Base-by-base conservation (phyloP, 1,140 invertebrate species). In the Glossosoma conforme region DNA sequence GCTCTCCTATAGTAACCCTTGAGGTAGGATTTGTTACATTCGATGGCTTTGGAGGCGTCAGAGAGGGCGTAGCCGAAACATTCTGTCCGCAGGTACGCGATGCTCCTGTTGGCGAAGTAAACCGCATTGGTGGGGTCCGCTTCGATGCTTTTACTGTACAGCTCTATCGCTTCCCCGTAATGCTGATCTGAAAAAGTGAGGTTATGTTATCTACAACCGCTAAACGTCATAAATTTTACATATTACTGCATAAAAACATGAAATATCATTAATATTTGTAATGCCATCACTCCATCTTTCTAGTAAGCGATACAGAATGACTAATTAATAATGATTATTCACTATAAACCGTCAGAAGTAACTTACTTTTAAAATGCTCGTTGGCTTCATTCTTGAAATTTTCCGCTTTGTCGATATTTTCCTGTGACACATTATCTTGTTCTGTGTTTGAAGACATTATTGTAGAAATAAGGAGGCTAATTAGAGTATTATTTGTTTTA, bases 1-100 rank as follows among this genome's bases (percentile, higher is more conserved):
- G 97, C 97, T 66, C 96, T 77, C 64, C 97, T 85, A 69, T 98
- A 99, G 62, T 89, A 90, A 10, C 90, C 93, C 74, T 98, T 98
- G 4, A 96, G 76, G 72, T 98, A 98, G 28, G 77, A 80, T 58
- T 81, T 86, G 72, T 98, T 93, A 40, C 93, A 63, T 70, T 93
- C 85, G 35, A 98, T 89, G 1, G 96, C 88, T 68, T 87, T 89
- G 1, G 88, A 83, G 5, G 96, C 96, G 80, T 99, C 97, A 20
- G 70, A 74, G 25, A 98, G 69, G 0, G 95, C 95, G 68, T 89
- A 93, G 19, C 95, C 95, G 74, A 94, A 98, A 66, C 85, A 90
- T 75, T 98, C 94, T 36, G 83, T 85, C 61, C 87, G 88, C 28
- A 98, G 72, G 69, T 97, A 93, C 11, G 94, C 88, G 75, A 98